These are phyloP conservation scores for Caenorhabditis auriculariae DNA, from an alignment of 2,888 invertebrate species.

Conservation along the genomic window DNA sequence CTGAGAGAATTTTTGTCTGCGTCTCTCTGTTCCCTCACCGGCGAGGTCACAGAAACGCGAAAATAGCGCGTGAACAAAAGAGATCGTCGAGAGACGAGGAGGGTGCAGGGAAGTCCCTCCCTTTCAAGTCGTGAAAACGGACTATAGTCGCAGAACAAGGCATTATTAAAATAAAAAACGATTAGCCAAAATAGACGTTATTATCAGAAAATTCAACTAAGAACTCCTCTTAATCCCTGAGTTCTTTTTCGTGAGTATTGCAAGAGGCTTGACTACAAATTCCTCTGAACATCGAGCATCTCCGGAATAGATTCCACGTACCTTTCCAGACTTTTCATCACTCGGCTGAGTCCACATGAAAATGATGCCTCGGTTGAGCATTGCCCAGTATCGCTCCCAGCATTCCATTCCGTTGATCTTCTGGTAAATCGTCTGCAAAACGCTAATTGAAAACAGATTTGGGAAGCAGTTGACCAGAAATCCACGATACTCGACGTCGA, in stretches of 20 bases:
- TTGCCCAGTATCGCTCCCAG: slow-evolving; percentile 52
- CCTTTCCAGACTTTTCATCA: slow-evolving; percentile 41
- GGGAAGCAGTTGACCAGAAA: slow-evolving; percentile 25
- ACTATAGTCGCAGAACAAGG: too few relatives aligned
- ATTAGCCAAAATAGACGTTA: too few relatives aligned
- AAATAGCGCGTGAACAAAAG: too few relatives aligned
- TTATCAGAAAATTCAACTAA: neutral
- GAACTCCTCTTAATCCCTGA: neutral
- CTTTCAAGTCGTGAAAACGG: too few relatives aligned
- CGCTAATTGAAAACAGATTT: neutral
- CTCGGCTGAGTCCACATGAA: slow-evolving; percentile 48
- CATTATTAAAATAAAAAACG: too few relatives aligned
- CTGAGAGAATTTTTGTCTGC: too few relatives aligned
- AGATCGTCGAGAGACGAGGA: too few relatives aligned
- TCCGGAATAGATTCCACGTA: too few relatives aligned
- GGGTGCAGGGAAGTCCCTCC: too few relatives aligned
- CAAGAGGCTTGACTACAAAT: neutral
- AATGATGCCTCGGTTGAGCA: slow-evolving; percentile 43
- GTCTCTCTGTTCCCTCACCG: too few relatives aligned
- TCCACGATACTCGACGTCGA: slow-evolving; percentile 44
- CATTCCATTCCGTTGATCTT: slow-evolving; percentile 19
- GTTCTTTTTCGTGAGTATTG: neutral
- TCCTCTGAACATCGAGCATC: too few relatives aligned
- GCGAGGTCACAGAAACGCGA: too few relatives aligned
- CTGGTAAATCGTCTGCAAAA: slow-evolving; percentile 37